Evolutionary conservation across 2,113 vertebrate species (phyloP).

Genomic region (Ranitomeya variabilis): DNA sequence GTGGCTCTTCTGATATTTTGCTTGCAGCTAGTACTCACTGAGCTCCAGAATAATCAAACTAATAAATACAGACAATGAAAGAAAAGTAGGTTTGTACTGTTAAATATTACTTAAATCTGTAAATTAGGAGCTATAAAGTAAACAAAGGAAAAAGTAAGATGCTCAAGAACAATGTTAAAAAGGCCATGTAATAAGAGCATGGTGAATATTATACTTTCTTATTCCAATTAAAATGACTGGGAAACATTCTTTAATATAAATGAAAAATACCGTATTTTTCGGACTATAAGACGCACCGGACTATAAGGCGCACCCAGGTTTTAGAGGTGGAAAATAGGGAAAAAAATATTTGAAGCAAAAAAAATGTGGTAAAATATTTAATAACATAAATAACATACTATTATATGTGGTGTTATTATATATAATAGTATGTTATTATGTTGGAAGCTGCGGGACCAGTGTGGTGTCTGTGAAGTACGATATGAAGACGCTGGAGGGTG

Average conservation of each 20-base stretch:
- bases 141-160: background rate
- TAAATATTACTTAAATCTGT: background rate
- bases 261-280: too few species aligned
- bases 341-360: too few species aligned
- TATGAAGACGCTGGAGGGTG: too few species aligned
- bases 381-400: too few species aligned
- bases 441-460: too few species aligned
- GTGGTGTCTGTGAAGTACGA: too few species aligned
- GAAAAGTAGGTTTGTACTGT: slow-evolving; percentile 30
- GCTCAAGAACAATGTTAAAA: background rate
- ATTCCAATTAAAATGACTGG: background rate
- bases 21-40: slow-evolving; percentile 40
- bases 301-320: too few species aligned
- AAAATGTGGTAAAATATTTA: too few species aligned
- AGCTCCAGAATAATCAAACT: slow-evolving; percentile 22
- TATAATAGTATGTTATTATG: too few species aligned
- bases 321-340: too few species aligned
- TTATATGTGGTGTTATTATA: too few species aligned
- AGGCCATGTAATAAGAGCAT: background rate
- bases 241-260: background rate
- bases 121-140: slow-evolving; percentile 18
- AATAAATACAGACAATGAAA: slow-evolving; percentile 44
- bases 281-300: too few species aligned
- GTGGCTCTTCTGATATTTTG: slow-evolving; percentile 33
- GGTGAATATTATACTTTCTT: background rate